A percentile compares a stretch with the other conserved stretches of the same genome.
These are phyloP conservation scores for Rhadinocentrus ornatus DNA, from an alignment of 2,797 vertebrate genomes.

Conservation along the genomic window DNA sequence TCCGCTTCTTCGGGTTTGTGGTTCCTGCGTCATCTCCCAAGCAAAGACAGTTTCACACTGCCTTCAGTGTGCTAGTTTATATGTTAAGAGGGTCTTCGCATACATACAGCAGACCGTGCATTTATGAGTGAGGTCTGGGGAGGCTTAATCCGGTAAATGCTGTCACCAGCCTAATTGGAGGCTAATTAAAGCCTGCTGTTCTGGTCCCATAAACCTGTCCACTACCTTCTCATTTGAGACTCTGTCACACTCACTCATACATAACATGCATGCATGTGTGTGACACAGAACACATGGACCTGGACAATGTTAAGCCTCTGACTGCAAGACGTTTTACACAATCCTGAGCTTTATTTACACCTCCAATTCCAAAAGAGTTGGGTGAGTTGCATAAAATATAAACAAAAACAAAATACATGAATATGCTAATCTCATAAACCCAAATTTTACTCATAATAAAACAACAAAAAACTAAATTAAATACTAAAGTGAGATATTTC, in stretches of 20 bases:
- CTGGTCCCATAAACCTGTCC: slow-evolving; percentile 73
- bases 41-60: slow-evolving; percentile 43
- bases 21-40: slow-evolving; percentile 71
- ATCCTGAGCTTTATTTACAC: slow-evolving; percentile 23
- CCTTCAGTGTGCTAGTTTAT: slow-evolving; percentile 24
- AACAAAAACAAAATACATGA: slow-evolving; percentile 19
- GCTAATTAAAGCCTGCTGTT: slow-evolving; percentile 80
- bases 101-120: slow-evolving; percentile 40
- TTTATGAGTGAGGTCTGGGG: slow-evolving; percentile 66
- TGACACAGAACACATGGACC: slow-evolving; percentile 32
- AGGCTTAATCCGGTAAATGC: slow-evolving; percentile 78
- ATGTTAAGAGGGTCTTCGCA: slow-evolving; percentile 42
- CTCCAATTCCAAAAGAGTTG: background rate
- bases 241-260: slow-evolving; percentile 20
- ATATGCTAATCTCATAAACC: background rate
- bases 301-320: slow-evolving; percentile 12
- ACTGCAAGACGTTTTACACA: slow-evolving; percentile 14
- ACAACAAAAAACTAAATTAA: background rate
- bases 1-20: slow-evolving; percentile 63
- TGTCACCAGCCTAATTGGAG: slow-evolving; percentile 82
- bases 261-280: slow-evolving; percentile 5
- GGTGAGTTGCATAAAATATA: background rate
- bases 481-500: background rate
- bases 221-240: slow-evolving; percentile 59
- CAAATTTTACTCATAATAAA: no score